phyloP scores from a whole-genome alignment of 2,888 invertebrate species.

The Pteria penguin region DNA sequence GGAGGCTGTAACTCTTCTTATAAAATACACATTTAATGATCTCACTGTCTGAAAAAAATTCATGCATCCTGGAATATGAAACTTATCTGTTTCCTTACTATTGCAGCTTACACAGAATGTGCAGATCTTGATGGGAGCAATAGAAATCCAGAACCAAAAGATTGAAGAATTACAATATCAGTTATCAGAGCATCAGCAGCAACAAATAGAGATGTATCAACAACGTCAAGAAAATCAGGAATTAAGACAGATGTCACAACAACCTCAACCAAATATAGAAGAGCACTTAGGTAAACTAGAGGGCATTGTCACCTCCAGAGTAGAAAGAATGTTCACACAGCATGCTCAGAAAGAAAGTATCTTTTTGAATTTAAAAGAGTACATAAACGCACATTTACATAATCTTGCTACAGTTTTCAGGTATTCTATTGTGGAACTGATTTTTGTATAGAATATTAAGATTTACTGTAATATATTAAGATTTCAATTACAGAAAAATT shows the following conservation, averaged over 20 bases:
- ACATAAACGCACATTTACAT: no score
- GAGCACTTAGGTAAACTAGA: conserved; percentile 74
- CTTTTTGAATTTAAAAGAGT: no score
- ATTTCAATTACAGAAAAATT: no score
- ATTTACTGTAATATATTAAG: no score
- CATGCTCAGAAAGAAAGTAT: conserved; percentile 76
- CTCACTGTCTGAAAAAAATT: no score
- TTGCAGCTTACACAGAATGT: conserved; percentile 68
- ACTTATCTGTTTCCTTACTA: neutral
- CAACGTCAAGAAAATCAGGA: conserved; percentile 66
- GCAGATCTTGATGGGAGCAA: conserved; percentile 58
- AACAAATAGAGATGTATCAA: conserved; percentile 65
- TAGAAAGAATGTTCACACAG: conserved; percentile 72
- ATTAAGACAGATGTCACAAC: conserved; percentile 64
- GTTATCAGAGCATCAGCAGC: conserved; percentile 71
- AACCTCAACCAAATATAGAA: conserved; percentile 66
- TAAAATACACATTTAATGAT: neutral
- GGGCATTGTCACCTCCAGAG: conserved; percentile 67
- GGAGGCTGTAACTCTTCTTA: neutral
- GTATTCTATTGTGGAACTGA: no score
- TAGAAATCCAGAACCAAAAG: conserved; percentile 73
- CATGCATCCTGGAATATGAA: neutral
- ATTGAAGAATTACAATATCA: conserved; percentile 66
- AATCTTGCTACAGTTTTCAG: no score
- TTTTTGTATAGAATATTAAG: no score